Conservation (phyloP, 2,888 invertebrate genomes). For the Orthonevra nobilis region DNA sequence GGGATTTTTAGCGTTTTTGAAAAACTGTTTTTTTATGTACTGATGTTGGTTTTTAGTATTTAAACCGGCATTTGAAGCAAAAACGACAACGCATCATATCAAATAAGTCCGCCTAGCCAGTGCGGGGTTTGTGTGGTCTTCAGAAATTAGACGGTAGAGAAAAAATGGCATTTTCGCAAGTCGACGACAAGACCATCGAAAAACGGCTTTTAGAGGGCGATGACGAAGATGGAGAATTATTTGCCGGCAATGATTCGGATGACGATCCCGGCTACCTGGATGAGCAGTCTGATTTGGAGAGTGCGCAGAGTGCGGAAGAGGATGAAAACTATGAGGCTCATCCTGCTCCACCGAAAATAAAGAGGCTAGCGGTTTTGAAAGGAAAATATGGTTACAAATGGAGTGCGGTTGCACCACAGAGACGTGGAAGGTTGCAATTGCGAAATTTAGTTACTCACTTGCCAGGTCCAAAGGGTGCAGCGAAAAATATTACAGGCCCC, state of each 20-base stretch:
- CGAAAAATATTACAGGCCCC: slow-evolving; percentile 16
- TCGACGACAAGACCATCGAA: slow-evolving; percentile 8
- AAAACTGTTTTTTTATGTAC: too few relatives aligned
- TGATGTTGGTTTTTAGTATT: too few relatives aligned
- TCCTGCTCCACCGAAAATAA: slow-evolving; percentile 23
- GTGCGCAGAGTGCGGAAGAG: slow-evolving; percentile 16
- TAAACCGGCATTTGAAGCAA: too few relatives aligned
- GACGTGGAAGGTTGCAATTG: slow-evolving; percentile 17
- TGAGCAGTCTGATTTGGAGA: slow-evolving; percentile 19
- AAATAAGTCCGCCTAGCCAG: too few relatives aligned
- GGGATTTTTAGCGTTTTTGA: too few relatives aligned
- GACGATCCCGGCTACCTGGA: slow-evolving; percentile 25
- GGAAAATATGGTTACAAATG: slow-evolving; percentile 14
- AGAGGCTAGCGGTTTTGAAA: background rate
- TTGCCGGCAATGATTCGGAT: slow-evolving; percentile 33
- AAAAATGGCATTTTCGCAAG: slow-evolving; percentile 11
- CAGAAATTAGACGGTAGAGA: too few relatives aligned
- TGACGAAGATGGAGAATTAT: slow-evolving; percentile 25
- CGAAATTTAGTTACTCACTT: slow-evolving; percentile 15
- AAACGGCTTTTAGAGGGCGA: slow-evolving; percentile 27
- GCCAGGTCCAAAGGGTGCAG: slow-evolving; percentile 17
- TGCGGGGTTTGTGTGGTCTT: too few relatives aligned
- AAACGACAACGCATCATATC: too few relatives aligned
- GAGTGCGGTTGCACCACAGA: slow-evolving; percentile 22
- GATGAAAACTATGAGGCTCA: slow-evolving; percentile 4